Percentiles rank a stretch among this genome's conserved stretches.
Evolutionary conservation across 2,113 vertebrate species (phyloP).

Genomic region (Oryzias melastigma): DNA sequence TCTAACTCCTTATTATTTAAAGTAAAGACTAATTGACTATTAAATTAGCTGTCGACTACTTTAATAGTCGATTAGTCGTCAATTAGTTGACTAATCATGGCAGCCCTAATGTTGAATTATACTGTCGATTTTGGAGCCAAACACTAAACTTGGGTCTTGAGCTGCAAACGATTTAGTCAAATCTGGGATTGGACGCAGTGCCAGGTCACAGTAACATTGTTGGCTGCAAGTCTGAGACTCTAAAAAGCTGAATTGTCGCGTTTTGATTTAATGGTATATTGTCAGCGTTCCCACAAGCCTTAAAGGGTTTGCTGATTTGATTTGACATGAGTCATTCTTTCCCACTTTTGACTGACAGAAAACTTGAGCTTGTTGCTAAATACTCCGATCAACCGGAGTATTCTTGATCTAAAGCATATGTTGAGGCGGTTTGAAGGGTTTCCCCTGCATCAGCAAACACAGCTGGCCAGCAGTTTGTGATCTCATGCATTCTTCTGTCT

Average conservation of each 20-base stretch:
- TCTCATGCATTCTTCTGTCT: slow-evolving; percentile 38
- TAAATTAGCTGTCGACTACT: too few relatives aligned
- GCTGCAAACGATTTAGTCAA: too few relatives aligned
- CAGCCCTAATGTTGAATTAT: too few relatives aligned
- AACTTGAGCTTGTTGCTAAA: slow-evolving; percentile 34
- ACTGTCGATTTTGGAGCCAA: too few relatives aligned
- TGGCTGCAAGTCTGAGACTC: too few relatives aligned
- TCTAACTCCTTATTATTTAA: too few relatives aligned
- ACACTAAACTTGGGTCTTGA: too few relatives aligned
- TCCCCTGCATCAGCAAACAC: slow-evolving; percentile 50
- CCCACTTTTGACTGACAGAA: slow-evolving; percentile 40
- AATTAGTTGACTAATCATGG: too few relatives aligned
- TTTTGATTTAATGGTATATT: slow-evolving; percentile 20
- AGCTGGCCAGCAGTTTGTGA: slow-evolving; percentile 61
- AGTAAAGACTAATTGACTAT: too few relatives aligned
- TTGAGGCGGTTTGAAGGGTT: slow-evolving; percentile 36
- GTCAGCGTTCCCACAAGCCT: slow-evolving; percentile 46
- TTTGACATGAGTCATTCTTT: slow-evolving; percentile 10
- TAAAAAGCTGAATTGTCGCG: background rate
- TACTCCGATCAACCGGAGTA: slow-evolving; percentile 41
- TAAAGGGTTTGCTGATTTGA: slow-evolving; percentile 27
- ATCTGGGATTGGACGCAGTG: too few relatives aligned
- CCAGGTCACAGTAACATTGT: too few relatives aligned
- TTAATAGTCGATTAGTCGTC: too few relatives aligned
- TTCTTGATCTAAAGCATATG: slow-evolving; percentile 64